Base-by-base conservation (phyloP, 2,888 invertebrate species). In the Carcina quercana region DNA sequence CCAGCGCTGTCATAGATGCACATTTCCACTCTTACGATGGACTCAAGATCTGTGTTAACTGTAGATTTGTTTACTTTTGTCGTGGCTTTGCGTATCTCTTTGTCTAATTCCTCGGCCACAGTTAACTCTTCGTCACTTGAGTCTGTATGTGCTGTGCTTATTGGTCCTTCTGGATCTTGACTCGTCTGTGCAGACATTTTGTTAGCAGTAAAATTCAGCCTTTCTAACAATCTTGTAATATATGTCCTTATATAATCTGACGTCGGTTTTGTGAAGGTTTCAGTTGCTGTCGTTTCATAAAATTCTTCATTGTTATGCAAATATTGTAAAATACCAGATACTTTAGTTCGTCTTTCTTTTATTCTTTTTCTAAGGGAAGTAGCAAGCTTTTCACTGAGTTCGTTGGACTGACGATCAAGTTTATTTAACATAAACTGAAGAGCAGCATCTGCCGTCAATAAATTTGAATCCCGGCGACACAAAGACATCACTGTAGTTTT, bases 21-120 rank as follows among this genome's bases (percentile, higher is more conserved):
- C 36, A 39, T 36, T 39, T 39, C 34, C 8, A 36, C 36, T 15
- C 36, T 34, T 11, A 36, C 25, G 15, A 39, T 36, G 34, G 34
- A 35, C 13, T 37, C 13, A 13, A 32, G 29, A 35, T 37, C 31
- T 32, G 25, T 34, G 31, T 27, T 27, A 13, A 26, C 13, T 32
- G 14, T n/a, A 14, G 27, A 32, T 32, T 32, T 26, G 12, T 14
- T 14, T 27, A 27, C 27, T 27, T 27, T 17, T 17, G 5, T 17
- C 17, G 17, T 17, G 17, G 17, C 17, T 17, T 17, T 25, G 25
- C 25, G 10, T 25, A 25, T 25, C 25, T 25, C 25, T 25, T 25
- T 25, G n/a, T 25, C 25, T 10, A 25, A 25, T 12, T 25, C 25
- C 25, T 25, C 25, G 25, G 25, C 25, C 25, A 25, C 25, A 25